Conservation (phyloP, 2,797 vertebrate species). For the Acestrorhynchus altus region DNA sequence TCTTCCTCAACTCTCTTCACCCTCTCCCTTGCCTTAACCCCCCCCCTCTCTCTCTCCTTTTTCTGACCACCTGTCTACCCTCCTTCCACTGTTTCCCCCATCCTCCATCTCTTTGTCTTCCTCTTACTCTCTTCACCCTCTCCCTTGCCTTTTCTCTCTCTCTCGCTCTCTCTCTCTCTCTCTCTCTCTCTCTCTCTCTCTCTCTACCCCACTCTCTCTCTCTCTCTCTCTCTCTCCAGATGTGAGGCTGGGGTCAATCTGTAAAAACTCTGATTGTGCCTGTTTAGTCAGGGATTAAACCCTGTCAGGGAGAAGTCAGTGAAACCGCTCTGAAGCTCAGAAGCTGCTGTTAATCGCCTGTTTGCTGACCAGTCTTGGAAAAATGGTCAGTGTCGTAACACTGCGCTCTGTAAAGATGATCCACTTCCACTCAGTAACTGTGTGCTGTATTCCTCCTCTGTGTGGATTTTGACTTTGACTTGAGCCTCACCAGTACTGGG, state of each 20-base stretch:
- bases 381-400: conserved; percentile 22
- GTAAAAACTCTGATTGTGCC: background rate
- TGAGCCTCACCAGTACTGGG: conserved; percentile 8
- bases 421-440: conserved; percentile 4
- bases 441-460: conserved; percentile 2
- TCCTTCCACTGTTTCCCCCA: background rate
- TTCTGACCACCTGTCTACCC: background rate
- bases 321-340: background rate
- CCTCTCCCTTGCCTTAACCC: background rate
- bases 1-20: no score
- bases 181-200: background rate
- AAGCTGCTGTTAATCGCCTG: background rate
- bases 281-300: conserved; percentile 10
- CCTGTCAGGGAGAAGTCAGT: background rate
- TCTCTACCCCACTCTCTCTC: background rate
- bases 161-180: background rate
- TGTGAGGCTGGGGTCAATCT: background rate
- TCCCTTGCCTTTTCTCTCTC: background rate
- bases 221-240: background rate
- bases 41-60: background rate
- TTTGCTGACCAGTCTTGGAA: conserved; percentile 24
- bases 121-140: background rate
- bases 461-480: conserved; percentile 6
- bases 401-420: conserved; percentile 16
- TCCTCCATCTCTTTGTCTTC: background rate